Conservation (phyloP, 2,888 invertebrate species). For the Sarcophaga subvicina region DNA sequence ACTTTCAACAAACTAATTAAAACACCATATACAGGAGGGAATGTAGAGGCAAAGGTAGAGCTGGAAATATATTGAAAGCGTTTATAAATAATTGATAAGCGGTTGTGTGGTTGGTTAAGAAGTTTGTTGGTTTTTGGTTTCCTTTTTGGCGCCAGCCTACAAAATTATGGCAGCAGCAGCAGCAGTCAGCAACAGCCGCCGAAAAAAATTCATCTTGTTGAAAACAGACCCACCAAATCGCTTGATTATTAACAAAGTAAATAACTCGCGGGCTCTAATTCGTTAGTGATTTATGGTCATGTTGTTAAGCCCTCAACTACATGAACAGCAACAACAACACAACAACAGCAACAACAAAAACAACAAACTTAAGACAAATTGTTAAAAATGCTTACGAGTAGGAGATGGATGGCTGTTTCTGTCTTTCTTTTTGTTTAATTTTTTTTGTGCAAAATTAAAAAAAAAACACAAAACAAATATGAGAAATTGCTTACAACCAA, state of each 20-base stretch:
- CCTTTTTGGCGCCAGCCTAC: conserved; percentile 60
- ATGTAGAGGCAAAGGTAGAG: not conserved
- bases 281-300: conserved; percentile 70
- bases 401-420: not conserved
- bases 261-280: conserved; percentile 71
- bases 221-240: conserved; percentile 58
- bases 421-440: not conserved
- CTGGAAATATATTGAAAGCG: conserved; percentile 54
- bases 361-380: conserved; percentile 61
- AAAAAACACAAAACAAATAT: conserved; percentile 27
- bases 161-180: conserved; percentile 16
- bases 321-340: not conserved
- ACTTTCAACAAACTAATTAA: conserved; percentile 57
- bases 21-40: conserved; percentile 45
- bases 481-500: conserved; percentile 38
- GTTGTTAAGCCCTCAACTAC: conserved; percentile 37
- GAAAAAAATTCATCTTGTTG: not conserved
- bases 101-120: conserved; percentile 40
- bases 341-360: not conserved
- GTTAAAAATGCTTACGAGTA: conserved; percentile 35
- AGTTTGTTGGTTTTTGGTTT: conserved; percentile 45
- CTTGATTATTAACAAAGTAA: conserved; percentile 67
- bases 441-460: conserved; percentile 28
- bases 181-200: too few species aligned
- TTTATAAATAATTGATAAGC: conserved; percentile 69